Evolutionary conservation across 1,140 invertebrate genomes (phyloP), one percentile per base, ranked within the genome.

Genomic region (Lepidotrigona ventralis): DNA sequence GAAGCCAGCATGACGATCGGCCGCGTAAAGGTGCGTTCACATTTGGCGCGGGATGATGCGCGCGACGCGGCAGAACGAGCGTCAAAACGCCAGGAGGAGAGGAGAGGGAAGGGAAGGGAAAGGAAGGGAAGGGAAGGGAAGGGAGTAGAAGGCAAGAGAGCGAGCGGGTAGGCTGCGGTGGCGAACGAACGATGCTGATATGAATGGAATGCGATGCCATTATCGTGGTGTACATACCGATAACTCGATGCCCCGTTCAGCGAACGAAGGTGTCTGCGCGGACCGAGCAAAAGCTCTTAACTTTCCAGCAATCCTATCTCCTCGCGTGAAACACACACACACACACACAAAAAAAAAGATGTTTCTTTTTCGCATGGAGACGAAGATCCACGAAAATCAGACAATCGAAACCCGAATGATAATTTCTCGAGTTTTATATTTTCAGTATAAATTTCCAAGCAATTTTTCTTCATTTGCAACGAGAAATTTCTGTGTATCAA

Each of bases 161-260:
- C 56, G 83, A 75, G 69, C 56, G 83, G 69, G 60, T 64, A 77
- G 54, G 74, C 60, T 66, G 85, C 78, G 69, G 85, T 85, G 86
- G 82, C 69, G 81, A 86, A 78, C 88, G 84, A 85, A 79, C 78
- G 86, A 91, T 90, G 88, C 90, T 92, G 92, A 93, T 93, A 93
- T 88, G 90, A 93, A 92, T 92, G 92, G 92, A 93, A 93, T 92
- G 92, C 92, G 90, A 92, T 92, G 90, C 91, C 90, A 92, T 93
- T 92, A 92, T 92, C 92, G 90, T 87, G 84, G 87, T 84, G 86
- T 90, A 91, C 84, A 89, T 87, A 90, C 90, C 89, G 91, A 93
- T 92, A 92, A 91, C 88, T 92, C 88, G 85, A 86, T 89, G 84
- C 79, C 69, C 77, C 75, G 84, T 77, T 66, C 54, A 17, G 78